Conservation (phyloP, 1,140 invertebrate species). For the Leptinotarsa defecta region DNA sequence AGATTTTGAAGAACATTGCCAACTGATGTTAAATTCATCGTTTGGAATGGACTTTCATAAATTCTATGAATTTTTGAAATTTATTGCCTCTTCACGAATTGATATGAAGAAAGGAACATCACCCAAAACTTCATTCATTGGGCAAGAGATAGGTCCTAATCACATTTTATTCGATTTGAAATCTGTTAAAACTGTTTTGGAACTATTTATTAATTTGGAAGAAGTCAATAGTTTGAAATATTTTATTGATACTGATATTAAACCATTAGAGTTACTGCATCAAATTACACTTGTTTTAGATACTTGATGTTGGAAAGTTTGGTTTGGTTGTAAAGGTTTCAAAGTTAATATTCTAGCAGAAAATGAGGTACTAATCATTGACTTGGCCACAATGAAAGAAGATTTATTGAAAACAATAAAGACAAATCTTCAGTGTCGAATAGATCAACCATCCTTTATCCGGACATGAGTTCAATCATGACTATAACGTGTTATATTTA, state of each 20-base stretch:
- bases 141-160: constrained; percentile 55
- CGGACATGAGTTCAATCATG: no score
- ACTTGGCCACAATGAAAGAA: no score
- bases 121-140: constrained; percentile 50
- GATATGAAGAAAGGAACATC: constrained; percentile 39
- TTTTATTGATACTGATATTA: constrained; percentile 24
- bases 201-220: constrained; percentile 48
- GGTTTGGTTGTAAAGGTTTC: background rate
- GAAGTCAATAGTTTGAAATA: constrained; percentile 24
- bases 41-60: constrained; percentile 82
- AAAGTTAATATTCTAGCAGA: no score
- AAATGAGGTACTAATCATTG: no score
- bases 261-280: constrained; percentile 22
- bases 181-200: constrained; percentile 54
- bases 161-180: constrained; percentile 60
- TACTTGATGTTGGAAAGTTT: background rate
- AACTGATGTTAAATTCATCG: constrained; percentile 77
- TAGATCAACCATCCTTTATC: no score
- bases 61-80: constrained; percentile 71
- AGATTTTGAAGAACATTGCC: constrained; percentile 75
- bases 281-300: constrained; percentile 27
- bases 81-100: constrained; percentile 65
- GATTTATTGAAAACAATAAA: no score
- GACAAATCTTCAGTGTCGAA: no score
- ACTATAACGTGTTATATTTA: no score